Evolutionary conservation across 1,140 invertebrate genomes (phyloP).

Genomic region (Lamellibrachia luymesi): DNA sequence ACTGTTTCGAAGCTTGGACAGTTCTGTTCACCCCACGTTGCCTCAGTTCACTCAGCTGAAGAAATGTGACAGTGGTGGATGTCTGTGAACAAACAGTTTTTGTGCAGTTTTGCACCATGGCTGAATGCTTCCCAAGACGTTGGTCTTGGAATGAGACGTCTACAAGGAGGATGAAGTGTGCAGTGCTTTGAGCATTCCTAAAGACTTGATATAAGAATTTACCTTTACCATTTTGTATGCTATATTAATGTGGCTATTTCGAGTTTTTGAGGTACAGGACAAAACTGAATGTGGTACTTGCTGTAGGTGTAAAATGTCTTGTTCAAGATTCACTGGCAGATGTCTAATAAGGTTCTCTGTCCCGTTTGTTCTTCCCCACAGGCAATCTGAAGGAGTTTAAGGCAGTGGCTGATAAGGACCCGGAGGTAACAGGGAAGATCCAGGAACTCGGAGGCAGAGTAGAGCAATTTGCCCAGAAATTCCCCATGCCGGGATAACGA

Average conservation of each 20-base stretch:
- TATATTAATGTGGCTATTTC: neutral
- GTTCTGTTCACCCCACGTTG: no score
- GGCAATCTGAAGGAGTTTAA: conserved; percentile 74
- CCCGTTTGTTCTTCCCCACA: neutral
- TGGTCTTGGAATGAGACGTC: no score
- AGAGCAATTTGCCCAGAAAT: conserved; percentile 72
- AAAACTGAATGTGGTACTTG: neutral
- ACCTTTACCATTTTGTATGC: neutral
- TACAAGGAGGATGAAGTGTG: no score
- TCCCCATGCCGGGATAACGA: conserved; percentile 73
- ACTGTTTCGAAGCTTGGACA: no score
- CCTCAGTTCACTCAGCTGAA: no score
- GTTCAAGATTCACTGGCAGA: neutral
- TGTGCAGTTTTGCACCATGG: no score
- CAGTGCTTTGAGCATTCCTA: neutral
- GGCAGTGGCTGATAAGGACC: conserved; percentile 63
- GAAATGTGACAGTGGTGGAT: no score
- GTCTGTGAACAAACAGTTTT: no score
- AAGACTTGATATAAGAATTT: neutral
- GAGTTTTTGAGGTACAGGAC: neutral
- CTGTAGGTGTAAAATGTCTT: neutral
- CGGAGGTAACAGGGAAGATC: conserved; percentile 67
- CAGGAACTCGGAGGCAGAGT: conserved; percentile 68
- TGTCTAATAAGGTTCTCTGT: neutral
- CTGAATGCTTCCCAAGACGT: no score